Evolutionary conservation across 23 tunicate genomes (phyloP).

Genomic region (Trididemnum clinides): DNA sequence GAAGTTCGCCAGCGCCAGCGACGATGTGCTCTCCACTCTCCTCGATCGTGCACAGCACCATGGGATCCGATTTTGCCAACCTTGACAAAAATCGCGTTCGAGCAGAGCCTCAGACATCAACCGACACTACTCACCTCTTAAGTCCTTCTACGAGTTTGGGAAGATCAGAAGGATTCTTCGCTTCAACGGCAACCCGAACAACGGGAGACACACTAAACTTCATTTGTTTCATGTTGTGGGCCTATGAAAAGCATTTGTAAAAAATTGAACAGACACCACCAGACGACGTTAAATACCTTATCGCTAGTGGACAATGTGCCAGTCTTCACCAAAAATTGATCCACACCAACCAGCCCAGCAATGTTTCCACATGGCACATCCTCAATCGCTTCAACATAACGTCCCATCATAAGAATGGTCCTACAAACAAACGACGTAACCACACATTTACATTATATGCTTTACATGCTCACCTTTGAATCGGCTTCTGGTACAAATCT

Average conservation of each 20-base stretch:
- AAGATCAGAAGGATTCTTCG: slow-evolving; percentile 89
- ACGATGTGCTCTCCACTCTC: slow-evolving; percentile 98
- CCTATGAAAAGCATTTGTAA: slow-evolving; percentile 29
- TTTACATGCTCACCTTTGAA: slow-evolving; percentile 69
- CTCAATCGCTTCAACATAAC: slow-evolving; percentile 97
- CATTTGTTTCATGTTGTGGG: slow-evolving; percentile 98
- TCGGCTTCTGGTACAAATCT: slow-evolving; percentile 88
- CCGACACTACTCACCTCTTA: slow-evolving; percentile 56
- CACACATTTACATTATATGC: not conserved
- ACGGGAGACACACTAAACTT: slow-evolving; percentile 99
- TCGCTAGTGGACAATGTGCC: slow-evolving; percentile 73
- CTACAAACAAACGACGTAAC: slow-evolving; percentile 17
- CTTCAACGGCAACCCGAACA: slow-evolving; percentile 97
- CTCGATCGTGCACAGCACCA: slow-evolving; percentile 89
- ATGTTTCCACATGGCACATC: slow-evolving; percentile 99
- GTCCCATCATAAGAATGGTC: slow-evolving; percentile 99
- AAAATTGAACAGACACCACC: not conserved
- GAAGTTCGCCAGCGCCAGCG: slow-evolving; percentile 99
- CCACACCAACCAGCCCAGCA: slow-evolving; percentile 97
- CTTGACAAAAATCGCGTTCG: slow-evolving; percentile 36
- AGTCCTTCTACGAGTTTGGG: slow-evolving; percentile 99
- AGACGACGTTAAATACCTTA: slow-evolving; percentile 15
- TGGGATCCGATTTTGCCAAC: slow-evolving; percentile 92
- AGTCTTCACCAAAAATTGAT: slow-evolving; percentile 90
- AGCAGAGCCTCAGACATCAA: too few relatives aligned